Evolutionary conservation across 2,113 vertebrate species (phyloP).

Genomic region (Indicator maculatus): DNA sequence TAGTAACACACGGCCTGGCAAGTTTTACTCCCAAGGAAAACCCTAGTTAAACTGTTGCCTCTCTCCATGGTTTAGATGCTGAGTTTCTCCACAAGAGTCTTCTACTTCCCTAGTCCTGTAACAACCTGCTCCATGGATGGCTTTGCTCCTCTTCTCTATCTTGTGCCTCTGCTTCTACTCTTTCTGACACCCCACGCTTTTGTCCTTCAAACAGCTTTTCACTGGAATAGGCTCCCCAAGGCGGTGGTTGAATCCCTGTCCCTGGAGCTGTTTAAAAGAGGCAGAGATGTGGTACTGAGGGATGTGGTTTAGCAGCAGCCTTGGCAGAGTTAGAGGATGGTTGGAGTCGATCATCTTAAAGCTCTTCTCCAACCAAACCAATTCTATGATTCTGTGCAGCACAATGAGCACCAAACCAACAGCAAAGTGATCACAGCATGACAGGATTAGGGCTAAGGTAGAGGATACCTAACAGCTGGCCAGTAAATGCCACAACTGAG

Average conservation of each 20-base stretch:
- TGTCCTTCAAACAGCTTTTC: neutral
- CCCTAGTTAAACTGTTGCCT: neutral
- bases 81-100: neutral
- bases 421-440: neutral
- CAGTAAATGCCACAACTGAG: neutral
- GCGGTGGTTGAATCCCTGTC: too few species aligned
- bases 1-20: neutral
- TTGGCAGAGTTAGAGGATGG: too few species aligned
- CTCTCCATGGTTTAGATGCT: neutral
- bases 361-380: too few species aligned
- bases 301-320: too few species aligned
- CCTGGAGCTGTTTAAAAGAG: too few species aligned
- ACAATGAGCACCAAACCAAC: neutral
- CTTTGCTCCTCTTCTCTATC: neutral
- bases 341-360: too few species aligned
- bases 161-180: neutral
- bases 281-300: too few species aligned
- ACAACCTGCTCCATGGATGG: accelerated
- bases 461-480: neutral
- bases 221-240: too few species aligned
- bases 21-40: neutral
- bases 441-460: neutral
- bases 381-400: neutral
- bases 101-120: neutral
- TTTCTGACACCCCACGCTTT: neutral